A percentile compares a stretch with the other conserved stretches of the same genome.
Evolutionary conservation across 2,888 invertebrate species (phyloP).

Genomic region (Pachymerium ferrugineum): DNA sequence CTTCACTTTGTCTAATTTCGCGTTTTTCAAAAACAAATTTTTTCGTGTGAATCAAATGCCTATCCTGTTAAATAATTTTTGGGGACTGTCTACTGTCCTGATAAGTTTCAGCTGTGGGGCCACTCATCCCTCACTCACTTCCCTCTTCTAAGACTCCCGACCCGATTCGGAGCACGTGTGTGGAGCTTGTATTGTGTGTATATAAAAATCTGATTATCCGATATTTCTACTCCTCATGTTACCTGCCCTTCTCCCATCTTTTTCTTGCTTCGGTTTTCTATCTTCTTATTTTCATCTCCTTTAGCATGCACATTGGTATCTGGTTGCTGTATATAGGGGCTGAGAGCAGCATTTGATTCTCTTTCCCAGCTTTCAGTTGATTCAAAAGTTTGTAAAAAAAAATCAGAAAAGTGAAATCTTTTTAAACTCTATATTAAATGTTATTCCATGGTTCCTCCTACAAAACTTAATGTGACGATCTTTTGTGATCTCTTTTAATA

Average conservation of each 20-base stretch:
- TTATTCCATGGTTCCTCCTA: slow-evolving; percentile 23
- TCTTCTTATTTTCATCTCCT: background rate
- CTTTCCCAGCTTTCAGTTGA: slow-evolving; percentile 18
- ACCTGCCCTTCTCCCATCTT: slow-evolving; percentile 9
- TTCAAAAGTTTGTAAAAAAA: background rate
- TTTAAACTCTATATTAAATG: slow-evolving; percentile 20
- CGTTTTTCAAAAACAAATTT: background rate
- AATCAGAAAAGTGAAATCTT: background rate
- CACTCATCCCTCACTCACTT: slow-evolving; percentile 10
- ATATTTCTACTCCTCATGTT: slow-evolving; percentile 22
- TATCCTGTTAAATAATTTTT: slow-evolving; percentile 1
- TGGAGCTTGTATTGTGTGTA: slow-evolving; percentile 27
- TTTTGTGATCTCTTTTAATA: slow-evolving; percentile 23
- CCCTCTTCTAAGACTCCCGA: slow-evolving; percentile 20
- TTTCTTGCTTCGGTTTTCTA: slow-evolving; percentile 3
- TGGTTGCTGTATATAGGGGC: slow-evolving; percentile 25
- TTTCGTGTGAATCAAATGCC: background rate
- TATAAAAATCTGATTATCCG: slow-evolving; percentile 27
- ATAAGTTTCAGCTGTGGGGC: slow-evolving; percentile 14
- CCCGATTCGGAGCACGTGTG: slow-evolving; percentile 27
- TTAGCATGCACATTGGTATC: slow-evolving; percentile 10
- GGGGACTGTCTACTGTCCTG: slow-evolving; percentile 16
- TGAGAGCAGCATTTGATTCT: slow-evolving; percentile 22
- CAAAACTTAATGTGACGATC: slow-evolving; percentile 1
- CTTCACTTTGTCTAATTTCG: background rate